Evolutionary conservation across 2,888 invertebrate genomes (phyloP).

Genomic region (Aleiodes alternator): DNA sequence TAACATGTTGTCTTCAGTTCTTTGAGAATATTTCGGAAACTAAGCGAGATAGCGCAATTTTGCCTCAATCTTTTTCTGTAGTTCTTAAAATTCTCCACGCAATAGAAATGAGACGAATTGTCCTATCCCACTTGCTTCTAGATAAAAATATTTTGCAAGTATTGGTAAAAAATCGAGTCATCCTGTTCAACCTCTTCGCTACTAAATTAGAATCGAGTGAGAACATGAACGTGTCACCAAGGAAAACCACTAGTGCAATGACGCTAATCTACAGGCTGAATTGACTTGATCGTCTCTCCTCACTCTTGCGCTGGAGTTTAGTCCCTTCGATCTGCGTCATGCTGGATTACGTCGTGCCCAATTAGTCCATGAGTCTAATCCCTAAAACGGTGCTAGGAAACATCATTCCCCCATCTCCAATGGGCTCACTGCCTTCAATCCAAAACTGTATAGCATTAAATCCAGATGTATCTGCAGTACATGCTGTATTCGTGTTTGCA

Average conservation of each 20-base stretch:
- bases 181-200: too few species aligned
- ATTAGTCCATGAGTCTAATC: slow-evolving; percentile 48
- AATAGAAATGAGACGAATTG: too few species aligned
- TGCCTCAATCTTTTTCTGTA: too few species aligned
- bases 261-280: slow-evolving; percentile 51
- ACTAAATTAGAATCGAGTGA: not conserved
- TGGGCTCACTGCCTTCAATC: too few species aligned
- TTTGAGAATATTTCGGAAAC: too few species aligned
- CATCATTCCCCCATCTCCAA: slow-evolving; percentile 9
- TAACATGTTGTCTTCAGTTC: too few species aligned
- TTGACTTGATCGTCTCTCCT: slow-evolving; percentile 49
- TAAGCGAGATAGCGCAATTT: too few species aligned
- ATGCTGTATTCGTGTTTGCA: not conserved
- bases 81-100: too few species aligned
- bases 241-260: slow-evolving; percentile 51
- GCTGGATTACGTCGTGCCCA: slow-evolving; percentile 52
- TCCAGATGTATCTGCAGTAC: slow-evolving; percentile 10
- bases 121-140: too few species aligned
- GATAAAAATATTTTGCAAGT: too few species aligned
- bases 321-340: slow-evolving; percentile 44
- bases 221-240: slow-evolving; percentile 49
- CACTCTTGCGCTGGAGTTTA: slow-evolving; percentile 25
- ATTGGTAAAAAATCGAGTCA: too few species aligned
- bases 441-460: not conserved
- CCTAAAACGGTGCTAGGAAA: slow-evolving; percentile 37